Evolutionary conservation across 2,797 vertebrate genomes (phyloP), one percentile per base, ranked within the genome.

Genomic region (Fringilla coelebs): DNA sequence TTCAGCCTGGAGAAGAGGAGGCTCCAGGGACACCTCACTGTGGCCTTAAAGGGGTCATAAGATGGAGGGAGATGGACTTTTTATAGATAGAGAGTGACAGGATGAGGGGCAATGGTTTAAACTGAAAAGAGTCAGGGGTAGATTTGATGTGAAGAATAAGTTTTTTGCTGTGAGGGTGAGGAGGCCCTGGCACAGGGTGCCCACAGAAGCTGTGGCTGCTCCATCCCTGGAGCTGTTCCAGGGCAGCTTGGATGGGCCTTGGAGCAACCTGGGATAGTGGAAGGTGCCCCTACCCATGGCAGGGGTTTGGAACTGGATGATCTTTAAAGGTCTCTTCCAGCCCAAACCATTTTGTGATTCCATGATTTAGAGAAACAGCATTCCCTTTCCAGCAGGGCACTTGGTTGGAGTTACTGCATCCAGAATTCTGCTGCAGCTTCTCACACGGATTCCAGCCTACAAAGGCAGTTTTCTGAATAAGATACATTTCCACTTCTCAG

Each of bases 211-310:
- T 83, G 72, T 52, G 51, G 15, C 3, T 72, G 51, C 10, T 20
- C 15, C 15, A 29, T 41, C 34, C 31, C 52, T 46, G 40, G 13
- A 0, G 52, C 0, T 36, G 16, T 36, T 2, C 60, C 4, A 46
- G 49, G 3, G 29, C 11, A 40, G 31, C 0, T 0, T 54, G 60
- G 40, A 11, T 0, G 0, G 19, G 40, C 3, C 34, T 32, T 54
- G 26, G 58, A 54, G 13, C 34, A 36, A 0, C 31, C 9, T 90
- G 80, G 66, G 7, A 0, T 9, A 6, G 34, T 66, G 40, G 40
- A 36, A 29, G 22, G 18, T 1, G 46, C 29, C 31, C 40, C 34
- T 66, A 9, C 21, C n/a, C 21, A 3, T 48, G 31, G 21, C 25
- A 72, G 17, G 3, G 8, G 28, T 9, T 17, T 72, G 34, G 40